These are phyloP conservation scores for Cossypha niveicapilla DNA, from an alignment of 2,797 vertebrate species.

Conservation along the genomic window DNA sequence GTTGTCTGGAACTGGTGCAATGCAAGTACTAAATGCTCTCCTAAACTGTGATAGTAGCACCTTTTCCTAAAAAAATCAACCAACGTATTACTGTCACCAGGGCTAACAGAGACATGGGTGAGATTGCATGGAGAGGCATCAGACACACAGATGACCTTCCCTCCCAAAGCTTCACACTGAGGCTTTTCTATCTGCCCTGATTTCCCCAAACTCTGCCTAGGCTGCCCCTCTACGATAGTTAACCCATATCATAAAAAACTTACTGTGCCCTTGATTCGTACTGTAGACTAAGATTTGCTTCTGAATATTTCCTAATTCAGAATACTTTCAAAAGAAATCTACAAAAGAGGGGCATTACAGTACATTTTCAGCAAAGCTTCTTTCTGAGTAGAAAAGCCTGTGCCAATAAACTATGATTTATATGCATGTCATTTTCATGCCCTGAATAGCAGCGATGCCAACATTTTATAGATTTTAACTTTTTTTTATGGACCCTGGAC, in stretches of 20 bases:
- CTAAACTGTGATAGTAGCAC: not conserved
- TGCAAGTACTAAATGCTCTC: not conserved
- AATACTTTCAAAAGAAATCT: not conserved
- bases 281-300: not conserved
- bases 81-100: not conserved
- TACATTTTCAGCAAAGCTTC: not conserved
- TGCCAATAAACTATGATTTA: conserved; percentile 35
- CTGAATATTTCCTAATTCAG: not conserved
- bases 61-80: not conserved
- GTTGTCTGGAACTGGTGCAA: not conserved
- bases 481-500: conserved; percentile 33
- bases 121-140: not conserved
- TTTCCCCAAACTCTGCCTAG: not conserved
- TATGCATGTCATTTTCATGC: conserved; percentile 53
- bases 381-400: not conserved
- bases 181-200: not conserved
- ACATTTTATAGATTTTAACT: conserved; percentile 43
- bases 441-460: conserved; percentile 19
- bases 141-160: not conserved
- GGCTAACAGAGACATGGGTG: not conserved
- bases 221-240: not conserved
- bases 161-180: not conserved
- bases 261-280: not conserved
- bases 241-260: not conserved
- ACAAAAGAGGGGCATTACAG: not conserved